Percentiles rank a stretch among this genome's conserved stretches.
Evolutionary conservation across 2,797 vertebrate genomes (phyloP).

Genomic region (Bradypodion pumilum): DNA sequence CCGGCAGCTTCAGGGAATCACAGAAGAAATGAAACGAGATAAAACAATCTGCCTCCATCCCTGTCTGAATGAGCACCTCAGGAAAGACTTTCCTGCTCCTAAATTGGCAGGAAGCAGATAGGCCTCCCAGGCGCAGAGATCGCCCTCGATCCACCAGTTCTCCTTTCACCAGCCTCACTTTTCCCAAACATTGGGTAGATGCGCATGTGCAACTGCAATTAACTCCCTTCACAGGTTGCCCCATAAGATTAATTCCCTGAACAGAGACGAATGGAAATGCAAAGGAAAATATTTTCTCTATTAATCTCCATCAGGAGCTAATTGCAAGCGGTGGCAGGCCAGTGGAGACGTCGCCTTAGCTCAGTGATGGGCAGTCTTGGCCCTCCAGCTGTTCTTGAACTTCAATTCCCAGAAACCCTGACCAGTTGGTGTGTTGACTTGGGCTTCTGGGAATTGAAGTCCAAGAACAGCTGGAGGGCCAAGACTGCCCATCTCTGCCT

Average conservation of each 20-base stretch:
- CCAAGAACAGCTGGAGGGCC: too few species aligned
- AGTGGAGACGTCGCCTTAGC: conserved; percentile 54
- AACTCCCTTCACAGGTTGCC: conserved; percentile 66
- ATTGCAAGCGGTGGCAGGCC: conserved; percentile 55
- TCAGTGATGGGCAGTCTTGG: too few species aligned
- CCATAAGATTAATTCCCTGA: conserved; percentile 68
- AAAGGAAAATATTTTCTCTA: conserved; percentile 70
- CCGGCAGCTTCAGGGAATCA: not conserved
- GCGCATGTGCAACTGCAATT: conserved; percentile 56
- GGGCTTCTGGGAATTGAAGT: too few species aligned
- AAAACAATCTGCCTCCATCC: accelerated
- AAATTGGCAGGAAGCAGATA: not conserved
- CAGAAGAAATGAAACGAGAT: not conserved
- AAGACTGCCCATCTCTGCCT: too few species aligned
- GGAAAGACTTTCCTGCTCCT: not conserved
- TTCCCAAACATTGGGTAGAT: conserved; percentile 61
- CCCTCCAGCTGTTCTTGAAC: too few species aligned
- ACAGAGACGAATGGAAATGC: conserved; percentile 68
- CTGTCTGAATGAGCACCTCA: not conserved
- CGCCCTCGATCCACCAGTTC: not conserved
- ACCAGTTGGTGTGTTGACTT: too few species aligned
- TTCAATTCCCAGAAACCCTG: too few species aligned
- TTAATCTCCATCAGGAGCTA: conserved; percentile 70
- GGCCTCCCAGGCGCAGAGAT: not conserved
- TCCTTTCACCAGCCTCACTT: conserved; percentile 32